Evolutionary conservation across 2,888 invertebrate genomes (phyloP), one percentile per base, ranked within the genome.

Genomic region (Eupithecia inturbata): DNA sequence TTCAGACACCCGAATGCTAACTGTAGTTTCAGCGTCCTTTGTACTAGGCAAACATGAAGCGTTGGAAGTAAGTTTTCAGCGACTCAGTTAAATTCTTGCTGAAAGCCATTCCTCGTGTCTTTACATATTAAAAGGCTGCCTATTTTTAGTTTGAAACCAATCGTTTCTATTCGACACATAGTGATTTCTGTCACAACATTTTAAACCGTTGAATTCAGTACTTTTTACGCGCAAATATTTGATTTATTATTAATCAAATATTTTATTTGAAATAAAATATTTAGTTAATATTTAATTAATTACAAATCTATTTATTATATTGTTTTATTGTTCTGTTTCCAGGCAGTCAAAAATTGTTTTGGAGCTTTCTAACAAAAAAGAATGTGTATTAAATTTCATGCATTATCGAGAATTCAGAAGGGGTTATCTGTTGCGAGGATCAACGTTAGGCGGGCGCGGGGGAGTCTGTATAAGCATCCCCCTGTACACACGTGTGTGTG

Each of bases 11-110:
- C 71, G 72, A 89, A 84, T 89, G 89, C 87, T 88, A 89, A 88
- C 89, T 86, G 88, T 89, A 85, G 86, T 88, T 87, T 88, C 86
- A 87, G 91, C 92, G 91, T 89, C 91, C 87, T 82, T 72, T 67
- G 72, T 89, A 90, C 91, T 82, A 91, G 91, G 91, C 83, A 80
- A 73, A 72, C 88, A 92, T 84, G 84, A 80, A 19, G 41, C 14
- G 7, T n/a, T 33, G 82, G 82, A 83, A 85, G 83, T 73, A 80
- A 53, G 78, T 80, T 90, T 91, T 91, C 91, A 92, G 91, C 79
- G 12, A 33, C 68, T 70, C 60, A 67, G 31, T 12, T 12, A 53
- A 22, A 22, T 22, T 53, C 22, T 53, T 53, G 22, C 71, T 76
- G 75, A 70, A 75, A 72, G 16, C 3, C 39, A 68, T 57, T 49